Conservation (phyloP, 2,888 invertebrate genomes). For the Cataglyphis altisquamis region DNA sequence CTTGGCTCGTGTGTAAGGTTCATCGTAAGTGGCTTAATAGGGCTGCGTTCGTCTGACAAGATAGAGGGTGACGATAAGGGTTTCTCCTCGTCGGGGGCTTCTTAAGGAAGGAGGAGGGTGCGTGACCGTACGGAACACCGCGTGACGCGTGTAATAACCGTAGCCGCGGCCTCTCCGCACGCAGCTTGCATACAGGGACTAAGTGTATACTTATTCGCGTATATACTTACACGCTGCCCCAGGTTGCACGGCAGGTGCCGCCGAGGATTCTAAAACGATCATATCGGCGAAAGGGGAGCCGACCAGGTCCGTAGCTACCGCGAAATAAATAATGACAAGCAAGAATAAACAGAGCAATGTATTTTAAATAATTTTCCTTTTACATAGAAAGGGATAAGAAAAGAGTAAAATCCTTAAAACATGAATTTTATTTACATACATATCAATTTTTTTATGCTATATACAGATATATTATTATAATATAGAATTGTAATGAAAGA, state of each 20-base stretch:
- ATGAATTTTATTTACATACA: not conserved
- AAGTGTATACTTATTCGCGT: constrained; percentile 61
- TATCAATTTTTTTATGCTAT: not conserved
- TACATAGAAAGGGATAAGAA: not conserved
- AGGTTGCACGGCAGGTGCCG: constrained; percentile 68
- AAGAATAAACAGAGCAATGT: not conserved
- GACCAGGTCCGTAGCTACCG: constrained; percentile 37
- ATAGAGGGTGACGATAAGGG: constrained; percentile 84
- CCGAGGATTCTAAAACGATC: constrained; percentile 63
- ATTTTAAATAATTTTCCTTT: not conserved
- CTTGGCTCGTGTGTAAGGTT: constrained; percentile 55
- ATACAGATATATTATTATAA: not conserved
- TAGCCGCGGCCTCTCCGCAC: constrained; percentile 81
- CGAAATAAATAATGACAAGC: constrained; percentile 1
- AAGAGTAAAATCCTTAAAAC: not conserved
- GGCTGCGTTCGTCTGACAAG: constrained; percentile 83
- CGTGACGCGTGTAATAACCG: constrained; percentile 86
- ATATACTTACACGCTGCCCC: constrained; percentile 56
- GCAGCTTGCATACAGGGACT: constrained; percentile 73
- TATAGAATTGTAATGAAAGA: not conserved
- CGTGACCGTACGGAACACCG: constrained; percentile 81
- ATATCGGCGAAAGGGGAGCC: constrained; percentile 29
- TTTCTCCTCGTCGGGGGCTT: constrained; percentile 53
- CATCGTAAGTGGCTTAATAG: constrained; percentile 81
- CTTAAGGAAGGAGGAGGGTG: constrained; percentile 76